Base-by-base conservation (phyloP, 2,888 invertebrate species). In the Meiosimyza platycephala region DNA sequence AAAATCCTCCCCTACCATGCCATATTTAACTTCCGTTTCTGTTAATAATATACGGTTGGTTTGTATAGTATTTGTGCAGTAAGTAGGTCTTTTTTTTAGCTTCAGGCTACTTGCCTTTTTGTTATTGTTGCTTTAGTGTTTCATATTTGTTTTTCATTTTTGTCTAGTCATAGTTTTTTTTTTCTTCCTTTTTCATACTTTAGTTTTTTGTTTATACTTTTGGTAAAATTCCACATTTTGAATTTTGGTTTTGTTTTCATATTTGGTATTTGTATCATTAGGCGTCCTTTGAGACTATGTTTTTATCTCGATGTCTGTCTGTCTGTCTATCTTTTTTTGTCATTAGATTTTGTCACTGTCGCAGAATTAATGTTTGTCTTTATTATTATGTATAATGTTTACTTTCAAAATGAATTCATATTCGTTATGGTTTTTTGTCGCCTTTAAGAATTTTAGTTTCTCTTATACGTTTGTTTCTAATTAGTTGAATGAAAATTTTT, bases 11-110 rank as follows among this genome's bases (percentile, higher is more conserved):
- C 40, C 40, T 9, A 40, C 9, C 40, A 40, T 40, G 40, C 40
- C 40, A 40, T 40, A 40, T 40, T 76, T 77, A 76, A 81, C 80
- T 80, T 83, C 80, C 80, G 75, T 76, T 77, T 67, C 59, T 47
- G 7, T 63, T 63, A 48, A 15, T 40, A 28, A 40, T 40, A 9
- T 40, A 40, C 40, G 40, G 6, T 40, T 40, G 40, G 9, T 40
- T 40, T 6, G 40, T 40, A 40, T 40, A 3, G 6, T 40, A 6
- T 40, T 40, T 40, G 40, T 40, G 9, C 9, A 40, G 9, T 40
- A 6, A 9, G 40, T 40, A 40, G 40, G 40, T 9, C 3, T 40
- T 40, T 40, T 40, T 40, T 40, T 40, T 40, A 9, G 40, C 40
- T 40, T 40, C 40, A 40, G 40, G 40, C 40, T 40, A 1, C 40